Evolutionary conservation across 2,797 vertebrate species (phyloP), one percentile per base, ranked within the genome.

Genomic region (Malacoctenus gilli): DNA sequence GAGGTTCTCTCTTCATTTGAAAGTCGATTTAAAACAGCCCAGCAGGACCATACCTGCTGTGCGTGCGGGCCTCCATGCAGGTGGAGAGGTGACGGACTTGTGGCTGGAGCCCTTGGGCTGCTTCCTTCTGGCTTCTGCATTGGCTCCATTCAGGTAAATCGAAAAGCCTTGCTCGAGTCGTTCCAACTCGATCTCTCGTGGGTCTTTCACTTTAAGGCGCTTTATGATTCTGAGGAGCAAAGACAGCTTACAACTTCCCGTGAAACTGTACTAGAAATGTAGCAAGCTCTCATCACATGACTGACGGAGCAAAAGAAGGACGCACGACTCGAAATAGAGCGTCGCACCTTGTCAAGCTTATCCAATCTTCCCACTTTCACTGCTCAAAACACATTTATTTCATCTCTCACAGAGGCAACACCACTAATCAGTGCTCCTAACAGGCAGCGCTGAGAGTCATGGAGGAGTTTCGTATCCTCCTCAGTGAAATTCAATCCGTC

Each of bases 61-160:
- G 28, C 71, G 90, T 4, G 89, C 44, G 25, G 75, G 16, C 51
- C 85, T 89, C 63, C 57, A 60, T 4, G 76, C 25, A 6, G 84
- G 59, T 32, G 83, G 13, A 21, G 75, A 72, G 58, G 77, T 38
- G 58, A 42, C 57, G 13, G 58, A 54, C 1, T 52, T 72, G 1
- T 74, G 79, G 35, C 10, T 23, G 8, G 41, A 64, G 75, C 75
- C 91, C 72, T 85, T 90, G 18, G 23, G 66, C 21, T 77, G 62
- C 0, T 81, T 91, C 60, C 67, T 88, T 42, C 63, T 47, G 42
- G 79, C 68, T 52, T 93, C 92, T 0, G 94, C 92, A 71, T 99
- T 96, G 57, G 96, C 96, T 47, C 97, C 96, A 6, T 98, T 98
- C 59, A 98, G 82, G 13, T 98, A 98, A 53, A 96, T 87, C 10